Base-by-base conservation (phyloP, 2,113 vertebrate species). In the Glareola pratincola region DNA sequence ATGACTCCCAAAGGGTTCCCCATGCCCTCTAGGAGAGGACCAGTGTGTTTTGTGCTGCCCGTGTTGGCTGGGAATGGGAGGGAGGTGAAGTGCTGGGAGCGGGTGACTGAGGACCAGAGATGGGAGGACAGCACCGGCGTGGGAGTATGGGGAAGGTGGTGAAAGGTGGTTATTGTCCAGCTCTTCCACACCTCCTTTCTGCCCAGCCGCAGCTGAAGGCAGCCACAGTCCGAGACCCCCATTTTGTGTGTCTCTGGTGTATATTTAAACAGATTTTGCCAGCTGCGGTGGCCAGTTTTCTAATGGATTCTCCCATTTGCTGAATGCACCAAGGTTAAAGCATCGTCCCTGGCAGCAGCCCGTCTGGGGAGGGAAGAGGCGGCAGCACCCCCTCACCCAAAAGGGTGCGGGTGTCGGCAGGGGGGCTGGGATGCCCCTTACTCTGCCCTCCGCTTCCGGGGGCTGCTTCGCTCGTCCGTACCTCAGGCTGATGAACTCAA, bases 11-110 rank as follows among this genome's bases (percentile, higher is more conserved):
- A 62, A 53, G 2, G 3, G 20, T 36, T 85, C 41, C 30, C 20
- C 1, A 1, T 26, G 30, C 30, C 60, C 23, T 23, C 18, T 1
- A 36, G 54, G 8, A 68, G 45, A 73, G 16, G n/a, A 32, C 6
- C 36, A 12, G 27, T 0, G 1, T 29, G 41, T 57, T 60, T 50
- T 43, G 15, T 81, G 54, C 50, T 1, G 2, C 32, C 32, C 3
- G 1, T 10, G 43, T 14, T 72, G 57, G 26, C 45, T 43, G 72
- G 26, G 29, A 18, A 19, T 10, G 39, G 69, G 32, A 57, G 36
- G 30, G 8, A 54, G 39, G 7, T 18, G 69, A 69, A 32, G 32
- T 17, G 30, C 30, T 69, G 50, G 30, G 14, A 51, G 15, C 2
- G 0, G 36, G 57, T 43, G 73, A 57, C 54, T 0, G 2, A 60